These are phyloP conservation scores for Apostichopus californicus DNA, from an alignment of 35 echinoderm and acorn worm genomes.

Conservation along the genomic window DNA sequence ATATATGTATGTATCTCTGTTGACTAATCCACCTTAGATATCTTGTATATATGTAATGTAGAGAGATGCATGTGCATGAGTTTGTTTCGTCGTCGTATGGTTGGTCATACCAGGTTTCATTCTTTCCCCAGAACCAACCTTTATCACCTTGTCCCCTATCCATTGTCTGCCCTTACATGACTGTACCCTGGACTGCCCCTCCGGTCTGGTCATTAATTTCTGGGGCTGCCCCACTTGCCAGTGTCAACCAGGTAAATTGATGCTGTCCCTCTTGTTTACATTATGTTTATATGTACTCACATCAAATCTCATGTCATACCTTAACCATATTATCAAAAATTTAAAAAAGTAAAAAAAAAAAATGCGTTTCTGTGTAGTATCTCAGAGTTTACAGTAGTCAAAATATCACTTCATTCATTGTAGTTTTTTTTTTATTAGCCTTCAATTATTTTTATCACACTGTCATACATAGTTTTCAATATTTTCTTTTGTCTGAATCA, in stretches of 20 bases:
- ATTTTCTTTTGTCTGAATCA: too few relatives aligned
- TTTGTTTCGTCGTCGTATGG: background rate
- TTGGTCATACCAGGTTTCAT: slow-evolving; percentile 1
- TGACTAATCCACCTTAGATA: background rate
- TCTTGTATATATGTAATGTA: too few relatives aligned
- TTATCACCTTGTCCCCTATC: slow-evolving; percentile 54
- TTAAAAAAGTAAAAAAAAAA: too few relatives aligned
- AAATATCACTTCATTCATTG: too few relatives aligned
- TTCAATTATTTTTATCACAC: too few relatives aligned
- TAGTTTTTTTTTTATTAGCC: too few relatives aligned
- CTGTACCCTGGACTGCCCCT: slow-evolving; percentile 65
- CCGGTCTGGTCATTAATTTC: slow-evolving; percentile 52
- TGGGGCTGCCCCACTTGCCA: slow-evolving; percentile 64
- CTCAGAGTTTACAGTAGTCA: too few relatives aligned
- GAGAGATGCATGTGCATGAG: slow-evolving; percentile 26
- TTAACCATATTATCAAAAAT: too few relatives aligned
- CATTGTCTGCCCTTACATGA: slow-evolving; percentile 30
- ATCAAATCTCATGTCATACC: too few relatives aligned
- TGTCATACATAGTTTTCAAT: too few relatives aligned
- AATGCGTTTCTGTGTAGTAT: too few relatives aligned
- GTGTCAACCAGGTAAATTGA: slow-evolving; percentile 64
- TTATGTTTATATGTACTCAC: background rate
- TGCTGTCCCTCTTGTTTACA: background rate
- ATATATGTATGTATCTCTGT: background rate
- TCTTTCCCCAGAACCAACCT: slow-evolving; percentile 59